Evolutionary conservation across 2,113 vertebrate genomes (phyloP).

Genomic region (Rhagologus leucostigma): DNA sequence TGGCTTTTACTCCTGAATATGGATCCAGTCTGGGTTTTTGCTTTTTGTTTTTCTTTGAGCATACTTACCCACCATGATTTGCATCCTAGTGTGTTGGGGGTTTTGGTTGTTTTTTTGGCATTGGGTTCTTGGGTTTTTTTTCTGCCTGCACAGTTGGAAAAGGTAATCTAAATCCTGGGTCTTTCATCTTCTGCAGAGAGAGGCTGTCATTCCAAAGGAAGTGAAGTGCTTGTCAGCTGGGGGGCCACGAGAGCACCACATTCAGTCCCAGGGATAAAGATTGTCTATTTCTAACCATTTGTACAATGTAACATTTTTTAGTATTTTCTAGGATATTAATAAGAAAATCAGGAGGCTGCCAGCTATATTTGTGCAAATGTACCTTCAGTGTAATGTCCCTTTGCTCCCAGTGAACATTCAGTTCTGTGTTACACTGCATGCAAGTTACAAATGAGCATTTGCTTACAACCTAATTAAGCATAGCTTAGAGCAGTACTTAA

Average conservation of each 20-base stretch:
- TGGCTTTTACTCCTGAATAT: not conserved
- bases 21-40: not conserved
- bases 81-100: not conserved
- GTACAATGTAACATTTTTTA: not conserved
- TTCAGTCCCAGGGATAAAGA: not conserved
- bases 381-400: not conserved
- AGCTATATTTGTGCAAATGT: constrained; percentile 10
- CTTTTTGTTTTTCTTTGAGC: not conserved
- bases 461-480: constrained; percentile 28
- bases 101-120: accelerated
- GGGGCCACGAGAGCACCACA: not conserved
- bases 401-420: constrained; percentile 1
- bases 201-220: not conserved
- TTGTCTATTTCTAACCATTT: not conserved
- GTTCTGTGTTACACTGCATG: not conserved
- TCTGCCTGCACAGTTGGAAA: not conserved
- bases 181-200: not conserved
- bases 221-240: not conserved
- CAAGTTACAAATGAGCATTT: constrained; percentile 35
- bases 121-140: not conserved
- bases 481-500: constrained; percentile 27
- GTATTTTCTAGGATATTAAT: not conserved
- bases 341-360: not conserved
- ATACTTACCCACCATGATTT: not conserved
- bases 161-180: not conserved